These are phyloP conservation scores for Melanotaenia duboulayi DNA, from an alignment of 2,113 vertebrate species.

Conservation along the genomic window DNA sequence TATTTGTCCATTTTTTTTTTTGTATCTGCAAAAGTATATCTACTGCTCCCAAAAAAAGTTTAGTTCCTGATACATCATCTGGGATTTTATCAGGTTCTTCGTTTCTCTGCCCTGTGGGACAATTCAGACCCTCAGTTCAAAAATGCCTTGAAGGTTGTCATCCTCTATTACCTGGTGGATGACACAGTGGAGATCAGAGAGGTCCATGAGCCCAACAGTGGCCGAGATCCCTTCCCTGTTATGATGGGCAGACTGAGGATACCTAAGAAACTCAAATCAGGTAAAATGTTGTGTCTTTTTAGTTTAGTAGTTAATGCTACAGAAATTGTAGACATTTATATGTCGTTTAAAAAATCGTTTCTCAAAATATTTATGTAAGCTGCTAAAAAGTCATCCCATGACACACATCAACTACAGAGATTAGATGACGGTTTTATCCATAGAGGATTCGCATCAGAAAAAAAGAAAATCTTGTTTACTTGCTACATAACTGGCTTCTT, in stretches of 20 bases:
- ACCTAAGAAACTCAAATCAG: conserved; percentile 82
- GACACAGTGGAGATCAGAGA: conserved; percentile 92
- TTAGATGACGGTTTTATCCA: not conserved
- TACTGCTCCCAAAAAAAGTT: too few species aligned
- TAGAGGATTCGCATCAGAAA: not conserved
- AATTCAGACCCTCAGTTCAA: conserved; percentile 79
- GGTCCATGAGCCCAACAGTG: conserved; percentile 87
- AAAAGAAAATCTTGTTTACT: not conserved
- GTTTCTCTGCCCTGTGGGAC: conserved; percentile 91
- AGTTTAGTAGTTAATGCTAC: not conserved
- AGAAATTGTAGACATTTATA: not conserved
- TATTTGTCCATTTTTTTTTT: too few species aligned
- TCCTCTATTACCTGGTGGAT: conserved; percentile 92
- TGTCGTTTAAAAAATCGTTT: not conserved
- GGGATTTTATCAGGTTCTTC: conserved; percentile 86
- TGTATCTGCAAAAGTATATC: too few species aligned
- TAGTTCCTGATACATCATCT: not conserved
- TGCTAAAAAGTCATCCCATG: not conserved
- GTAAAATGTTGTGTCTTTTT: conserved; percentile 48
- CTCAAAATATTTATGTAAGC: not conserved
- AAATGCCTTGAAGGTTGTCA: conserved; percentile 81
- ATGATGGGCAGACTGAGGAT: conserved; percentile 87
- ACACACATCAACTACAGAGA: not conserved
- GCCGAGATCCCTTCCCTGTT: conserved; percentile 88
- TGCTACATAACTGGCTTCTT: not conserved